These are phyloP conservation scores for Stegastes partitus DNA, from an alignment of 2,113 vertebrate species.

Conservation along the genomic window DNA sequence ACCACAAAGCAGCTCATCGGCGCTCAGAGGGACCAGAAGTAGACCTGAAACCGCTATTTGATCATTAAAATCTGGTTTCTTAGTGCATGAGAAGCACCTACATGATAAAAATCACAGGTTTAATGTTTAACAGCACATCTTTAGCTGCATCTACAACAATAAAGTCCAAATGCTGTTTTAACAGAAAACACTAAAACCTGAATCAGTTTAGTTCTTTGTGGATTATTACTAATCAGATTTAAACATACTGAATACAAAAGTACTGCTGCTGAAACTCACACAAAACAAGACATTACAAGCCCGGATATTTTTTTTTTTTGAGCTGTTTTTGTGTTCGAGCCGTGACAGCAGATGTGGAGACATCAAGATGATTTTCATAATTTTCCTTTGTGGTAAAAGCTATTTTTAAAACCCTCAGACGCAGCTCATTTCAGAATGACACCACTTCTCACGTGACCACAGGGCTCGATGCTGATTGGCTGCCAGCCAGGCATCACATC, in stretches of 20 bases:
- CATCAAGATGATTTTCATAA: background rate
- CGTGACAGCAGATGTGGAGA: background rate
- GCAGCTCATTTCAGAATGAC: constrained; percentile 19
- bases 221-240: background rate
- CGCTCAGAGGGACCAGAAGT: background rate
- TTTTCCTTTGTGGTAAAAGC: background rate
- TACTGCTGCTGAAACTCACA: too few species aligned
- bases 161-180: too few species aligned
- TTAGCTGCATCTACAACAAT: too few species aligned
- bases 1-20: background rate
- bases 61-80: too few species aligned
- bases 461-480: constrained; percentile 17
- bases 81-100: too few species aligned
- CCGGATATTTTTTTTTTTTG: background rate
- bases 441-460: constrained; percentile 1
- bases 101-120: too few species aligned
- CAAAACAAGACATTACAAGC: background rate
- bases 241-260: too few species aligned
- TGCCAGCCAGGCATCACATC: constrained; percentile 2
- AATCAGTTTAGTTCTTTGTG: background rate
- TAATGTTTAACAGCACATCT: too few species aligned
- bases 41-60: too few species aligned
- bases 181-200: too few species aligned
- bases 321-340: background rate
- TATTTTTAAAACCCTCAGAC: background rate